Evolutionary conservation across 53 echinoderm and acorn worm genomes (phyloP).

Genomic region (Arbacia lixula): DNA sequence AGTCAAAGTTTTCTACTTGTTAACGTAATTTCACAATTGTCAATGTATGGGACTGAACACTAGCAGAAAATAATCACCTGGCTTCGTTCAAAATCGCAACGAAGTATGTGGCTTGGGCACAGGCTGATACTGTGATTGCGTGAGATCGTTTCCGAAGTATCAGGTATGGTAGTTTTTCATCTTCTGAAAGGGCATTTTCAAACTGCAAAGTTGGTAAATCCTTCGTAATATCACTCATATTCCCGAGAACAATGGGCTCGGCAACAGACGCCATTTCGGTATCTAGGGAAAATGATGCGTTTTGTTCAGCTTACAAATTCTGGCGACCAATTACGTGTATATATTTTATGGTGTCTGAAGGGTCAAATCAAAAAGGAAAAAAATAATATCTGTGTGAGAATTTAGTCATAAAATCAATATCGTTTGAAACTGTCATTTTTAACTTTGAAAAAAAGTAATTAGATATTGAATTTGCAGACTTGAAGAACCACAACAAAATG

Average conservation of each 20-base stretch:
- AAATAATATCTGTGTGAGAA: too few relatives aligned
- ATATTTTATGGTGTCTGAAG: too few relatives aligned
- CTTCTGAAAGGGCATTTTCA: conserved; percentile 88
- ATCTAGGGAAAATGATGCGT: conserved; percentile 42
- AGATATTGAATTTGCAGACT: too few relatives aligned
- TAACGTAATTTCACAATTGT: too few relatives aligned
- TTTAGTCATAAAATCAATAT: too few relatives aligned
- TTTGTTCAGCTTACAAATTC: too few relatives aligned
- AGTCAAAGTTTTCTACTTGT: too few relatives aligned
- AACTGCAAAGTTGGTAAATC: conserved; percentile 96
- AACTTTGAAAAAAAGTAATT: too few relatives aligned
- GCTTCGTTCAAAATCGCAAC: conserved; percentile 88
- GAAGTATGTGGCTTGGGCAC: conserved; percentile 96
- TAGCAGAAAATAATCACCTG: conserved; percentile 69
- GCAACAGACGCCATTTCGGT: conserved; percentile 89
- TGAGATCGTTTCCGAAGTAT: conserved; percentile 79
- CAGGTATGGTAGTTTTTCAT: conserved; percentile 75
- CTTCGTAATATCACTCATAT: conserved; percentile 82
- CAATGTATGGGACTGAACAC: conserved; percentile 7
- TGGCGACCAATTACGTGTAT: too few relatives aligned
- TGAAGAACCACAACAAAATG: too few relatives aligned
- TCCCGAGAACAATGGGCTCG: conserved; percentile 28
- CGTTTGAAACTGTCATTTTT: too few relatives aligned
- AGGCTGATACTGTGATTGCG: conserved; percentile 82
- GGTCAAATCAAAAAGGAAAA: too few relatives aligned